phyloP scores from a whole-genome alignment of 2,888 invertebrate species.

The Gerosis bhagava region DNA sequence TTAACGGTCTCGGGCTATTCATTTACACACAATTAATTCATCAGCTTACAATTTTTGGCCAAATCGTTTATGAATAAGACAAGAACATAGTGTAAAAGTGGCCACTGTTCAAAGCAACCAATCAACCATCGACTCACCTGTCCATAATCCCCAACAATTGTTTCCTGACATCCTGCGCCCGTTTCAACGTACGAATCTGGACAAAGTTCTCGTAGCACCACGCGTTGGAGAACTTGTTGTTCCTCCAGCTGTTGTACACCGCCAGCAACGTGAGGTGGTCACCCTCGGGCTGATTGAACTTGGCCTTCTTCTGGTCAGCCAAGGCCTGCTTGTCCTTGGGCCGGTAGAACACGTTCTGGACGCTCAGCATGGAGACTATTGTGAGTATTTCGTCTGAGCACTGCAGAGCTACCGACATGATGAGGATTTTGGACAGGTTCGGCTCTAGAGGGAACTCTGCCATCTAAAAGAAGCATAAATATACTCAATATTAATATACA shows the following conservation, averaged over 20 bases:
- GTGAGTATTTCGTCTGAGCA: conserved; percentile 98
- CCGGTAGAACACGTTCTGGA: conserved; percentile 98
- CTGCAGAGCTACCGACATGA: conserved; percentile 96
- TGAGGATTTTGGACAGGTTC: conserved; percentile 99
- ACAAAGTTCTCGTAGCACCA: conserved; percentile 99
- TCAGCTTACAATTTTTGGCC: too few relatives aligned
- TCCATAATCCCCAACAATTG: conserved; percentile 99
- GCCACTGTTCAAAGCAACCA: too few relatives aligned
- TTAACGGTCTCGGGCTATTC: too few relatives aligned
- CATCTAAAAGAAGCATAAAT: too few relatives aligned
- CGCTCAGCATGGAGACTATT: conserved; percentile 98
- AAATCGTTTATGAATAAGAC: too few relatives aligned
- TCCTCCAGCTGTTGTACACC: conserved; percentile 99
- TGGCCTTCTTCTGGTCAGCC: conserved; percentile 99
- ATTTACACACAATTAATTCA: too few relatives aligned
- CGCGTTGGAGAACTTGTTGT: conserved; percentile 98
- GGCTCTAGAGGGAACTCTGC: conserved; percentile 99
- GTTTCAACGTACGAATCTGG: conserved; percentile 96
- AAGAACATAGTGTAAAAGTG: too few relatives aligned
- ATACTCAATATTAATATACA: too few relatives aligned
- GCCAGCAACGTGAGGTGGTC: conserved; percentile 98
- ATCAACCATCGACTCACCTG: too few relatives aligned
- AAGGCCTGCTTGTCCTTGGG: conserved; percentile 99
- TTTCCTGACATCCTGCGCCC: conserved; percentile 98
- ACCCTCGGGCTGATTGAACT: conserved; percentile 99